Conservation (phyloP, 2,113 vertebrate species). For the Pseudolaguvia tuberculata region DNA sequence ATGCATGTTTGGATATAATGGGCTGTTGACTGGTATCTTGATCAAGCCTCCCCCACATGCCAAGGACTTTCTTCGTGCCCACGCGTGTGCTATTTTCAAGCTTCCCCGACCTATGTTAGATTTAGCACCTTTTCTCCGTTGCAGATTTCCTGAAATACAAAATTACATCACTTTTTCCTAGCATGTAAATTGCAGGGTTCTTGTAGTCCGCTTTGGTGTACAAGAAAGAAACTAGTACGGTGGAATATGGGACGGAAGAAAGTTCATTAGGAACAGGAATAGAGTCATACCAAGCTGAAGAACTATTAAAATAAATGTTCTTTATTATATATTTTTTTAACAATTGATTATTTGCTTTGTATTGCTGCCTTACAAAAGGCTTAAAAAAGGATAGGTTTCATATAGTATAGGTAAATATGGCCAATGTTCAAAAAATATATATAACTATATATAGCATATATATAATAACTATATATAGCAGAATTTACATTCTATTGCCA, state of each 20-base stretch:
- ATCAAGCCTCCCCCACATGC: slow-evolving; percentile 31
- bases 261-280: background rate
- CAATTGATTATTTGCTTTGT: too few relatives aligned
- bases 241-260: background rate
- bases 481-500: too few relatives aligned
- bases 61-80: slow-evolving; percentile 21
- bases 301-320: too few relatives aligned
- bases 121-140: slow-evolving; percentile 21
- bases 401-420: too few relatives aligned
- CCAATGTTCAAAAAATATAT: too few relatives aligned
- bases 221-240: background rate
- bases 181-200: background rate
- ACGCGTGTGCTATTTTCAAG: slow-evolving; percentile 25
- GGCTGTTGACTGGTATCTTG: slow-evolving; percentile 25
- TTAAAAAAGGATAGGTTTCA: too few relatives aligned
- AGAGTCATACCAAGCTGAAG: too few relatives aligned
- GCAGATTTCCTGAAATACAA: slow-evolving; percentile 11
- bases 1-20: slow-evolving; percentile 28
- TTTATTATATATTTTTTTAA: too few relatives aligned
- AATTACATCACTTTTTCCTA: background rate
- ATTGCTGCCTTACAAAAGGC: too few relatives aligned
- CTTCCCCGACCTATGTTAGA: slow-evolving; percentile 34
- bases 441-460: too few relatives aligned
- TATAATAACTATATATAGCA: too few relatives aligned
- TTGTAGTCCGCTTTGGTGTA: background rate